Base-by-base conservation (phyloP, 2,113 vertebrate species). In the Peromyscus polionotus region DNA sequence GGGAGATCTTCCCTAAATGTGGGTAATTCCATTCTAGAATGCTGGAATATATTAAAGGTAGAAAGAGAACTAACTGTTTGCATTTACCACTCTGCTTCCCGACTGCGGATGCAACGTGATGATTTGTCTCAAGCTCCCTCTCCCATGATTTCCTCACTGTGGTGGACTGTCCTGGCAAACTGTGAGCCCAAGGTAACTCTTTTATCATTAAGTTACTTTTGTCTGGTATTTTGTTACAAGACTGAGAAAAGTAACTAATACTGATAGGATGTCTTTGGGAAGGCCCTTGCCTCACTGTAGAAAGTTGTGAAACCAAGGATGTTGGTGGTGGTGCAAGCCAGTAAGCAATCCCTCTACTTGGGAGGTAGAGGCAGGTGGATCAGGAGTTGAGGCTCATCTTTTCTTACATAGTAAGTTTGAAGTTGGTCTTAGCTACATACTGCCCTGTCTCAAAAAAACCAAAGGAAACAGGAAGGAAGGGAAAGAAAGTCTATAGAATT, bases 241-340 rank as follows among this genome's bases (percentile, higher is more conserved):
- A 42, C 20, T 39, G 19, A 59, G 54, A 85, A 65, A 65, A 85
- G 12, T 16, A 84, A 26, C 33, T 59, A 26, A 61, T 5, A 26
- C 20, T 26, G 26, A 26, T 26, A 14, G 57, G 7, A 11, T 39
- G 1, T 59, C 19, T 39, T 81, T 65, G 6, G 28, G 91, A 95
- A 86, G 54, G 10, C 17, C 31, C 26, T 10, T 7, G 7, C 33
- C 61, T 14, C 2, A 36, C 20, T 81, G 2, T 70, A 39, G 54
- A 8, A 84, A 91, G 28, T 45, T 33, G 26, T 95, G 9, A 95
- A n/a, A 42, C 57, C 12, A 61, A 57, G 14, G 24, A 5, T 19
- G 5, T 8, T 11, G 45, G 16, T 6, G 45, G 45, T 48, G 16
- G 42, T 9, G 0, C 1, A 33, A 45, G 4, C 1, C 28, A 11